Conservation (phyloP, 2,797 vertebrate species). For the Alfaro cultratus region DNA sequence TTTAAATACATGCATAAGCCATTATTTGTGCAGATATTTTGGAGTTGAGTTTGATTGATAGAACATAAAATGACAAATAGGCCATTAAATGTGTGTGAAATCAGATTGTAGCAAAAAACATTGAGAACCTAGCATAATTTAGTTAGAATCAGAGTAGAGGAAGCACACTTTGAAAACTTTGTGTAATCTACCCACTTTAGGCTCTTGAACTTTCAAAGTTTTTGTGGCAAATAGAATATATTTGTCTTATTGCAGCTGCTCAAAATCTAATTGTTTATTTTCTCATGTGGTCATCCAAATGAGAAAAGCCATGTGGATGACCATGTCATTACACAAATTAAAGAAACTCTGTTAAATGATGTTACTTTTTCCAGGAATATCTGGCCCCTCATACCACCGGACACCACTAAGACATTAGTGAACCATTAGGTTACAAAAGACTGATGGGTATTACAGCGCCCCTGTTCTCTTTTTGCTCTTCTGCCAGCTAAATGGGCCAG, state of each 20-base stretch:
- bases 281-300: neutral
- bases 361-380: slow-evolving; percentile 63
- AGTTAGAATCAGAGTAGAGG: neutral
- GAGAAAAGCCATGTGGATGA: neutral
- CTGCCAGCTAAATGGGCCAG: slow-evolving; percentile 73
- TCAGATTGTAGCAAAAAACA: neutral
- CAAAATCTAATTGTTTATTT: neutral
- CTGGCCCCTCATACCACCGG: slow-evolving; percentile 35
- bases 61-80: neutral
- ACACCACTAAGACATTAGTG: slow-evolving; percentile 64
- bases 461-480: slow-evolving; percentile 69
- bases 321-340: slow-evolving; percentile 9
- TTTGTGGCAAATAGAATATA: neutral
- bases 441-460: slow-evolving; percentile 45
- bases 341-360: slow-evolving; percentile 13
- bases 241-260: neutral
- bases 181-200: neutral
- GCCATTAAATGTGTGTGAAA: neutral
- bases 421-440: slow-evolving; percentile 77
- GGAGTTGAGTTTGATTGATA: neutral
- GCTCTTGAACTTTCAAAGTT: neutral
- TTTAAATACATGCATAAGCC: neutral
- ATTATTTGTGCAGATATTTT: neutral
- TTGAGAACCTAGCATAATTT: neutral
- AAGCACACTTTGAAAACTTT: neutral